Base-by-base conservation (phyloP, 2,888 invertebrate species). In the Diachrysia chrysitis region DNA sequence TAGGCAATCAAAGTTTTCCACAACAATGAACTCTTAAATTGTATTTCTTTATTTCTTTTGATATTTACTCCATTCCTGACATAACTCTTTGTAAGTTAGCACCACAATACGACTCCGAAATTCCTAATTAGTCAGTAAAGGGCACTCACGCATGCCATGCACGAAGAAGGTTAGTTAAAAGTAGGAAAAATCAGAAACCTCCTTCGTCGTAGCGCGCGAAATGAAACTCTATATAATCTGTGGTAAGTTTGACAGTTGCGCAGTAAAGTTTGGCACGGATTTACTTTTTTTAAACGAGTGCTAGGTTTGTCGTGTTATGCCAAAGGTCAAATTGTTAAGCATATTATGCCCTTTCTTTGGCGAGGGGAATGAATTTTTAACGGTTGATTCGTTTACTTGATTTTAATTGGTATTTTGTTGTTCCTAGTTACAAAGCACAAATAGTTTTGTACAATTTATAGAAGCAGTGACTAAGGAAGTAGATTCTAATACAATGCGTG, bases 291-390 rank as follows among this genome's bases (percentile, higher is more conserved):
- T 76, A 79, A 85, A 81, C 78, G 72, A 76, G 72, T 75, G 67
- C 66, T 72, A 29, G 71, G 77, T 79, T 75, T 88, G 77, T 86
- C 92, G 92, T 92, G 92, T 89, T 83, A 91, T 88, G 91, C 85
- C 91, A 92, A 90, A 91, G 92, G 91, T 92, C 90, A 85, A 73
- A 79, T 77, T 72, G 74, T 80, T 85, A 78, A 83, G 78, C 82
- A 74, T 84, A 85, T 79, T 71, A 81, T 79, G 79, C 75, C 73
- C 74, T 80, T 76, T 85, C 74, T 80, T 72, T 73, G 71, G 78
- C 71, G 71, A 67, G 68, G 79, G 63, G 74, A 70, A 72, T 75
- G 69, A 71, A 72, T 69, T 72, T 71, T 78, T 76, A 69, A 74
- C 63, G 46, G 60, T 37, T 19, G 10, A 66, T 51, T 64, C 61